Conservation (phyloP, 2,888 invertebrate species). For the Lacanobia oleracea region DNA sequence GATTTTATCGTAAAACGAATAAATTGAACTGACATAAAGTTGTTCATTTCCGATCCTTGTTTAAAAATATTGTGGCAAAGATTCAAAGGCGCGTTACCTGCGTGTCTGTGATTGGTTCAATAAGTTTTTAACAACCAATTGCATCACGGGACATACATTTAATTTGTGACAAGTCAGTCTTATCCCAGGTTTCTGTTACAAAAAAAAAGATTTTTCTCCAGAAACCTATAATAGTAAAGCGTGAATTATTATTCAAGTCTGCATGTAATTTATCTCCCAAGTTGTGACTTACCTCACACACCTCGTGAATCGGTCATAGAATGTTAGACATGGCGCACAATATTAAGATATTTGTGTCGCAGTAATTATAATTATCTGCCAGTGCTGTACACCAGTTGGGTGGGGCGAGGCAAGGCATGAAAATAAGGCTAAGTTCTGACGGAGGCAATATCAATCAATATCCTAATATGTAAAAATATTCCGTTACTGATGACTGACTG, state of each 20-base stretch:
- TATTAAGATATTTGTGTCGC: constrained; percentile 43
- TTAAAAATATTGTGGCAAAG: no score
- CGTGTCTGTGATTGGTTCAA: background rate
- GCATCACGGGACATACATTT: no score
- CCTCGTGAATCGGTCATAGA: background rate
- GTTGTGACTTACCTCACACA: no score
- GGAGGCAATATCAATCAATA: background rate
- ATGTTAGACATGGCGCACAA: constrained; percentile 10
- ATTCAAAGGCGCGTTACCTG: no score
- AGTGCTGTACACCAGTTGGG: constrained; percentile 33
- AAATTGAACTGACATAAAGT: no score
- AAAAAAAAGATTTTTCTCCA: no score
- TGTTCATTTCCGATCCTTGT: no score
- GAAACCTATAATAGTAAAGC: background rate
- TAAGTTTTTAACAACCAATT: background rate
- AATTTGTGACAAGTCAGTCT: no score
- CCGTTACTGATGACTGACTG: no score
- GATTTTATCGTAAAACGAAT: constrained; percentile 1
- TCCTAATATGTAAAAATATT: no score
- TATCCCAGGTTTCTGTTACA: no score
- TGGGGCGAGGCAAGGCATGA: constrained; percentile 7
- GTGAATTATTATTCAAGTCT: background rate
- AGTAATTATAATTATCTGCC: constrained; percentile 34
- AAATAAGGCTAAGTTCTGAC: constrained; percentile 1
- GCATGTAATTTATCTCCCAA: background rate